Conservation (phyloP, 2,797 vertebrate genomes). For the Cetoscarus ocellatus region DNA sequence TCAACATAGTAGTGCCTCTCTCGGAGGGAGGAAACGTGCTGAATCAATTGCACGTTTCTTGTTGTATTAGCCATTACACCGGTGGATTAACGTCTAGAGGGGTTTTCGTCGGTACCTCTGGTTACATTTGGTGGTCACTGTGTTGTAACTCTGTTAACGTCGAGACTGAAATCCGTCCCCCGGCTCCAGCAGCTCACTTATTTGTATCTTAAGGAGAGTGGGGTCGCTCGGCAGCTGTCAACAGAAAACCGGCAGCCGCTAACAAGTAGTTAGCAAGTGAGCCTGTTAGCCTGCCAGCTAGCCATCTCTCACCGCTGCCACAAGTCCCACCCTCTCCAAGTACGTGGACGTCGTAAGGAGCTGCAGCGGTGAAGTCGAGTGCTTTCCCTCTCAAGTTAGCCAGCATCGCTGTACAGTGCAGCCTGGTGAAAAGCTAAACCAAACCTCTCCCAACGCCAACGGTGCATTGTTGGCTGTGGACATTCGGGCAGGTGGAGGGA, state of each 20-base stretch:
- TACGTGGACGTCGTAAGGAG: slow-evolving; percentile 72
- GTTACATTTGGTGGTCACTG: slow-evolving; percentile 7
- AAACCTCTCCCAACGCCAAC: slow-evolving; percentile 32
- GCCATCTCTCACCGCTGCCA: slow-evolving; percentile 37
- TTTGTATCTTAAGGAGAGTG: slow-evolving; percentile 34
- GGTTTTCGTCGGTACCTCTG: slow-evolving; percentile 3
- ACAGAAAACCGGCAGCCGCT: slow-evolving; percentile 48
- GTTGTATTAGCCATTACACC: neutral
- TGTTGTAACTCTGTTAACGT: slow-evolving; percentile 20
- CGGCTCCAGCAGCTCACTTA: slow-evolving; percentile 33
- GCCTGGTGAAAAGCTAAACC: slow-evolving; percentile 38
- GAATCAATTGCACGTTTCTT: slow-evolving; percentile 6
- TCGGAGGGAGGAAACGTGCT: slow-evolving; percentile 23
- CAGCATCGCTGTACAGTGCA: slow-evolving; percentile 58
- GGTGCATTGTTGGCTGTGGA: slow-evolving; percentile 36
- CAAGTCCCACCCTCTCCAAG: slow-evolving; percentile 78
- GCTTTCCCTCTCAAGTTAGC: slow-evolving; percentile 54
- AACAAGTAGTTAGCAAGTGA: slow-evolving; percentile 61
- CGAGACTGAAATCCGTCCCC: slow-evolving; percentile 34
- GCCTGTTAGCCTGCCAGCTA: slow-evolving; percentile 61
- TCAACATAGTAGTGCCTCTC: slow-evolving; percentile 30
- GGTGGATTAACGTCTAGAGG: slow-evolving; percentile 10
- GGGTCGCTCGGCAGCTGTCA: slow-evolving; percentile 22
- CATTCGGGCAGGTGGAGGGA: slow-evolving; percentile 50
- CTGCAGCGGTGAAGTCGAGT: slow-evolving; percentile 64